Conservation (phyloP, 1,140 invertebrate species). For the Coenobita brevimanus region DNA sequence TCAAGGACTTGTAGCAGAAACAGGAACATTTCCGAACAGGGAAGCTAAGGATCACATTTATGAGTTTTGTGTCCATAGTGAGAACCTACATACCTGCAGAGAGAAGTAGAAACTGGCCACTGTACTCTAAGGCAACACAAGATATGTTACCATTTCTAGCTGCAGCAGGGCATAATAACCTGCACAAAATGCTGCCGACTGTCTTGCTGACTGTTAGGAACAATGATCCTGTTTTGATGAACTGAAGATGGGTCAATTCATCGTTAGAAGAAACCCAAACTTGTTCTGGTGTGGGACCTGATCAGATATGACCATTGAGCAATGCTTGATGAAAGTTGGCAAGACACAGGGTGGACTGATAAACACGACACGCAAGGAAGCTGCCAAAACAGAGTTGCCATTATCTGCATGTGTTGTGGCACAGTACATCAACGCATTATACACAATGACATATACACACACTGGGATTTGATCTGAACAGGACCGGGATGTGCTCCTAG, state of each 20-base stretch:
- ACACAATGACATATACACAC: neutral
- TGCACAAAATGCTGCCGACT: neutral
- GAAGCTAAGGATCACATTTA: neutral
- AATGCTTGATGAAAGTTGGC: neutral
- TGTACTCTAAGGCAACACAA: neutral
- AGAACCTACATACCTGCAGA: neutral
- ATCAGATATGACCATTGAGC: conserved; percentile 3
- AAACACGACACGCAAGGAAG: conserved; percentile 10
- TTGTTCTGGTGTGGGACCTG: conserved; percentile 3
- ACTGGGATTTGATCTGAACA: neutral
- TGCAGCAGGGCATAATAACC: neutral
- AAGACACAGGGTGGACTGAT: conserved; percentile 4
- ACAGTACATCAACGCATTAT: neutral
- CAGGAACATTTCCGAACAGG: neutral
- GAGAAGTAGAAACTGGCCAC: conserved; percentile 9
- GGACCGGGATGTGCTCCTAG: neutral
- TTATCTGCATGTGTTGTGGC: neutral
- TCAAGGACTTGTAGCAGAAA: neutral
- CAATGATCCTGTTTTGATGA: neutral
- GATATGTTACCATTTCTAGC: conserved; percentile 25
- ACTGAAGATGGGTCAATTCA: neutral
- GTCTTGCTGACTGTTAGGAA: neutral
- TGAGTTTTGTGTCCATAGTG: neutral
- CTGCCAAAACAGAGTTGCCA: neutral
- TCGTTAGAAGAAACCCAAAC: neutral